phyloP scores from a whole-genome alignment of 2,113 vertebrate species.

The Donacobius atricapilla region DNA sequence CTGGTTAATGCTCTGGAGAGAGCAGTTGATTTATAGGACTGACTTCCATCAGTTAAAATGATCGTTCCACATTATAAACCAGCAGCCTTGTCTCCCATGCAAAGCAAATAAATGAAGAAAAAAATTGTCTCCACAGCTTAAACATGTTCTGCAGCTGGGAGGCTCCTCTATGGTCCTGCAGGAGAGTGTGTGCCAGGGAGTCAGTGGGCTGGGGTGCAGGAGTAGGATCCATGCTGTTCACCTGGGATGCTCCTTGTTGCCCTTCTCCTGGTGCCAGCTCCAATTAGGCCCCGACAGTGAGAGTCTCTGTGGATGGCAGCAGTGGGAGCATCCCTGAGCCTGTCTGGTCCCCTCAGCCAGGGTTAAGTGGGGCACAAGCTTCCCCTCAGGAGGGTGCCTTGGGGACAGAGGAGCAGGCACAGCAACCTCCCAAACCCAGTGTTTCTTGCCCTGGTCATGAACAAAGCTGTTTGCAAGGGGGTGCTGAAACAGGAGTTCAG shows the following conservation, averaged over 20 bases:
- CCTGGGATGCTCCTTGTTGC: background rate
- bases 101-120: background rate
- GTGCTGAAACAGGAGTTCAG: background rate
- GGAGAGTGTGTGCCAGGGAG: fast-evolving
- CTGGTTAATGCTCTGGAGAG: background rate
- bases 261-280: background rate
- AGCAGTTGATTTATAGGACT: background rate
- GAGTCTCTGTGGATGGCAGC: background rate
- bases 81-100: background rate
- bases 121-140: background rate
- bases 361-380: too few relatives aligned
- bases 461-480: background rate
- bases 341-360: fast-evolving
- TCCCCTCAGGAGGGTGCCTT: background rate
- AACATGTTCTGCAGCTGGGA: background rate
- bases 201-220: background rate
- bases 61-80: background rate
- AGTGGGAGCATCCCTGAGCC: background rate
- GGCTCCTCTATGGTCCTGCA: fast-evolving
- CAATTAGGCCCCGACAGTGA: background rate
- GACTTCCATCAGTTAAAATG: background rate
- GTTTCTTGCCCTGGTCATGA: background rate
- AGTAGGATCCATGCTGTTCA: fast-evolving
- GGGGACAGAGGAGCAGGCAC: background rate
- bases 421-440: background rate